Conservation (phyloP, 1,140 invertebrate species). For the Chironomus striatipennis region DNA sequence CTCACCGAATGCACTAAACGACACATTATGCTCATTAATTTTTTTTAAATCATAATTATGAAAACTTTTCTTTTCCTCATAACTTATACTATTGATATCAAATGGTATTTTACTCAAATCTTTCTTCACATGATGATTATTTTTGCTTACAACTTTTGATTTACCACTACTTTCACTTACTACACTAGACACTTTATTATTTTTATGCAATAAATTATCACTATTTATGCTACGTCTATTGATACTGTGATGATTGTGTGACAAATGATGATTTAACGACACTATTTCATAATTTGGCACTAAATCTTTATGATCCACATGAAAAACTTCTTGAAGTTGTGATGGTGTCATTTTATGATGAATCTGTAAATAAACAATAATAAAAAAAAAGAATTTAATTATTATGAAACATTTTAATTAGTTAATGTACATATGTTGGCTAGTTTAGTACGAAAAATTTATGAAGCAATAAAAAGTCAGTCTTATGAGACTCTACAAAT, state of each 20-base stretch:
- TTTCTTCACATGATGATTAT: conserved; percentile 39
- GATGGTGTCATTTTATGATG: conserved; percentile 76
- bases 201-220: conserved; percentile 33
- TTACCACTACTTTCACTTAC: conserved; percentile 38
- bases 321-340: conserved; percentile 70
- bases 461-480: too few relatives aligned
- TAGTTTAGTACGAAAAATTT: too few relatives aligned
- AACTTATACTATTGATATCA: conserved; percentile 28
- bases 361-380: conserved; percentile 51
- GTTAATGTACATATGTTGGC: too few relatives aligned
- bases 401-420: background rate
- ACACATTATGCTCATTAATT: conserved; percentile 51
- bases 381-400: background rate
- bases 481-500: too few relatives aligned
- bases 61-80: conserved; percentile 38
- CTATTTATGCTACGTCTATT: conserved; percentile 28
- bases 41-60: conserved; percentile 38
- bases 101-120: conserved; percentile 39
- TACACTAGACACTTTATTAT: conserved; percentile 35
- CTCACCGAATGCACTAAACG: conserved; percentile 67
- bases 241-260: conserved; percentile 37
- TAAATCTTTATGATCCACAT: conserved; percentile 63
- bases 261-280: conserved; percentile 45
- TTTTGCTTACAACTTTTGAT: conserved; percentile 29
- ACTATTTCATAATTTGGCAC: conserved; percentile 50